Conservation (phyloP, 2,113 vertebrate species). For the Lampris incognitus region DNA sequence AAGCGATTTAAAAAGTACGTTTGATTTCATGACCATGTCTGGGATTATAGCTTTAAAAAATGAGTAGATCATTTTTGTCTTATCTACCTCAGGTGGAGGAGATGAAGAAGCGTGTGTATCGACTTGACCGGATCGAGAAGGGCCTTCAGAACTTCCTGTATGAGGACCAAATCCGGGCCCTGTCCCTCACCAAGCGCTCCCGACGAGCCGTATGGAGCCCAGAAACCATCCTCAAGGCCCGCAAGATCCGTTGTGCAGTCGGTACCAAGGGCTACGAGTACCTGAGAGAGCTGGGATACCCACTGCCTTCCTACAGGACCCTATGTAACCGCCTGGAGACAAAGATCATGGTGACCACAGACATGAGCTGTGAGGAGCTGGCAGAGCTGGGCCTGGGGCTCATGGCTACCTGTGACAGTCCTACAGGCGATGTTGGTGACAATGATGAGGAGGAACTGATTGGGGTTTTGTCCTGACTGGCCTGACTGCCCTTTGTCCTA, state of each 20-base stretch:
- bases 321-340: slow-evolving; percentile 84
- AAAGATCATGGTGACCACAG: slow-evolving; percentile 81
- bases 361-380: slow-evolving; percentile 82
- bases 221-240: slow-evolving; percentile 81
- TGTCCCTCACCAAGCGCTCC: slow-evolving; percentile 83
- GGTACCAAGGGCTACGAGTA: slow-evolving; percentile 85
- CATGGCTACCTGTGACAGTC: slow-evolving; percentile 78
- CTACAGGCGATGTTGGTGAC: slow-evolving; percentile 65
- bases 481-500: neutral
- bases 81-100: slow-evolving; percentile 76
- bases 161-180: slow-evolving; percentile 84
- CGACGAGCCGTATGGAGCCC: slow-evolving; percentile 84
- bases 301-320: slow-evolving; percentile 84
- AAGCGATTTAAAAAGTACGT: no score
- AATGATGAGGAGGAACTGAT: slow-evolving; percentile 79
- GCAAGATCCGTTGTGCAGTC: slow-evolving; percentile 81
- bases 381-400: slow-evolving; percentile 82
- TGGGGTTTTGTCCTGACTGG: slow-evolving; percentile 77
- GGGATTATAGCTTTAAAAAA: no score
- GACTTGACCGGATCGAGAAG: slow-evolving; percentile 82
- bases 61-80: neutral
- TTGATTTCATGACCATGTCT: no score
- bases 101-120: slow-evolving; percentile 85
- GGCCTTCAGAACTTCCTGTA: slow-evolving; percentile 84
- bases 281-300: slow-evolving; percentile 84